Evolutionary conservation across 2,113 vertebrate species (phyloP), one percentile per base, ranked within the genome.

Genomic region (Lamprologus speciosus): DNA sequence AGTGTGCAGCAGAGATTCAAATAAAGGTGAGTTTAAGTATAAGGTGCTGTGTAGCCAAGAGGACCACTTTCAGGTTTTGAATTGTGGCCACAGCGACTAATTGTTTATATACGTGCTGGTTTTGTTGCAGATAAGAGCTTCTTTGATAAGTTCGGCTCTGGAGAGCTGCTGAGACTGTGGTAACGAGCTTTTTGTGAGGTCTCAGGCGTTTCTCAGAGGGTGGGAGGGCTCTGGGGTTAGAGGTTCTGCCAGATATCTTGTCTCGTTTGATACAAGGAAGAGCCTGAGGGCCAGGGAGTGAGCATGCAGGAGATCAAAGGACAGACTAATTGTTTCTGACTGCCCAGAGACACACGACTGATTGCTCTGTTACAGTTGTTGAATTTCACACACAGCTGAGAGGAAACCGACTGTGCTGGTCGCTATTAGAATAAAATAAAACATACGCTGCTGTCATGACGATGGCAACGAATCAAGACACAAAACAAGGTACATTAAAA

Each of bases 251-350:
- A 89, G 81, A 88, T 87, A 92, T 82, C 82, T 91, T 80, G 55
- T 88, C 85, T 89, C 75, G 80, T 91, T 87, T 87, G 85, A 84
- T 89, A 83, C 47, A 79, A 83, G 11, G 91, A 35, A 78, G 37
- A 86, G 85, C 90, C 86, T n/a, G 60, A 85, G 88, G 89, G 88
- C 85, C 78, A 75, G 68, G 84, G 84, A 83, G 51, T 68, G 86
- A 79, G 68, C 60, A 42, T 35, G 84, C 79, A 45, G 63, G 55
- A 91, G 89, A 93, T 94, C 90, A 93, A 88, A 91, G 65, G 88
- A 91, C 50, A 57, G 42, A 84, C 57, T 93, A 94, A 89, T 92
- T 87, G 88, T 90, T 92, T 91, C 87, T 88, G 87, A 83, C 80
- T 57, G 75, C 31, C 57, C 70, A 53, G 85, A 91, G 84, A 86